Percentiles rank a stretch among this genome's conserved stretches.
phyloP scores from a whole-genome alignment of 2,113 vertebrate genomes.

The Sinocyclocheilus rhinocerous region DNA sequence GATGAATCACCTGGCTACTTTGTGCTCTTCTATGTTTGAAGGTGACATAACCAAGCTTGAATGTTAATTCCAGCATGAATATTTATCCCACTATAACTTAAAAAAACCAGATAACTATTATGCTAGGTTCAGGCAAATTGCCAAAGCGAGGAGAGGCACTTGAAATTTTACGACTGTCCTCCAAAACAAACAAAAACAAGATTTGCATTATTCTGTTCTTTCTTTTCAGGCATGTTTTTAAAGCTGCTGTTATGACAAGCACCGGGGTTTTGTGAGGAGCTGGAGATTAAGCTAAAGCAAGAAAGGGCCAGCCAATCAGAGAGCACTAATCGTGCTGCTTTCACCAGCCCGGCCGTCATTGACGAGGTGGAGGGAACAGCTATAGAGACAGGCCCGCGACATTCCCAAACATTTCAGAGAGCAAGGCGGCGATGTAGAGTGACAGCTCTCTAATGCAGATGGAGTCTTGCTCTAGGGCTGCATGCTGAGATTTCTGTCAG shows the following conservation, averaged over 20 bases:
- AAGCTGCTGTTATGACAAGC: conserved; percentile 15
- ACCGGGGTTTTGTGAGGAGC: neutral
- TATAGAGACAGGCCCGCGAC: conserved; percentile 56
- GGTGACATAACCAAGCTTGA: conserved; percentile 27
- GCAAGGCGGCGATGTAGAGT: conserved; percentile 60
- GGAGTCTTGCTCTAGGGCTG: conserved; percentile 63
- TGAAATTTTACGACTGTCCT: neutral
- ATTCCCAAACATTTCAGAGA: conserved; percentile 64
- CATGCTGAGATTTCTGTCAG: conserved; percentile 62
- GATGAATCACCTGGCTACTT: neutral
- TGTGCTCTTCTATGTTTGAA: neutral
- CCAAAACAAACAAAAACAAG: conserved; percentile 17
- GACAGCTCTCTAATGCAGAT: conserved; percentile 67
- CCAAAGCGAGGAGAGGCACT: conserved; percentile 27
- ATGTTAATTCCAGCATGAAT: conserved; percentile 28
- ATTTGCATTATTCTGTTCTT: neutral
- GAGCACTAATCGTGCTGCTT: conserved; percentile 41
- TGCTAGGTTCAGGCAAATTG: neutral
- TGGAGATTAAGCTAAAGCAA: neutral
- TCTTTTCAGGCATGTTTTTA: neutral
- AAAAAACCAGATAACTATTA: conserved; percentile 35
- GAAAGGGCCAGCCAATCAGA: conserved; percentile 14
- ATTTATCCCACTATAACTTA: neutral
- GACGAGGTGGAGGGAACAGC: conserved; percentile 55
- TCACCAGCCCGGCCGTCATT: conserved; percentile 37